A percentile compares a stretch with the other conserved stretches of the same genome.
phyloP scores from a whole-genome alignment of 2,797 vertebrate genomes.

The Uromys caudimaculatus region DNA sequence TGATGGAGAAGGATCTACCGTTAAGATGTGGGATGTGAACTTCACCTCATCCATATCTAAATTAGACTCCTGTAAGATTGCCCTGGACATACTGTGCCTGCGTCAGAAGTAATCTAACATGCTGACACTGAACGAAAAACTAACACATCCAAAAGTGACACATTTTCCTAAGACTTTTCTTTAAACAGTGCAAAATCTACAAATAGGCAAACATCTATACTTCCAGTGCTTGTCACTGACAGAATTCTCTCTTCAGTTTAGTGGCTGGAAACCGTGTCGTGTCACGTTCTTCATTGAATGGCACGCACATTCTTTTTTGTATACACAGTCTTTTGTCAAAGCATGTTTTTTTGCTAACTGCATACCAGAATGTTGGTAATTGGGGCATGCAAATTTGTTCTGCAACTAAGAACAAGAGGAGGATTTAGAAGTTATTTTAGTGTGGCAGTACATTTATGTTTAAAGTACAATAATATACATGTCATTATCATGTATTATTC shows the following conservation, averaged over 20 bases:
- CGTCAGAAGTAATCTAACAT: constrained; percentile 76
- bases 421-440: constrained; percentile 74
- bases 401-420: constrained; percentile 68
- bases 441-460: constrained; percentile 70
- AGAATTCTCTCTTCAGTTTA: constrained; percentile 66
- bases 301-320: neutral
- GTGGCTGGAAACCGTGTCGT: constrained; percentile 58
- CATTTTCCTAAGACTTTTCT: constrained; percentile 76
- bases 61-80: constrained; percentile 69
- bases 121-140: constrained; percentile 74
- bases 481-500: constrained; percentile 79
- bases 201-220: constrained; percentile 44
- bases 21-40: constrained; percentile 78
- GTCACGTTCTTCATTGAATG: constrained; percentile 17
- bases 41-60: constrained; percentile 68
- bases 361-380: constrained; percentile 61
- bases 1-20: constrained; percentile 69
- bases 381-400: constrained; percentile 80
- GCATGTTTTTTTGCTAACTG: constrained; percentile 73
- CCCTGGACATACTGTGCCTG: constrained; percentile 39
- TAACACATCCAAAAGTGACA: constrained; percentile 77
- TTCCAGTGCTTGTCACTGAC: constrained; percentile 68
- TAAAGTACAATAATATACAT: constrained; percentile 79
- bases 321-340: constrained; percentile 18
- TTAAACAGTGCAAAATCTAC: constrained; percentile 37